phyloP scores from a whole-genome alignment of 2,113 vertebrate species.

The Psittacara wagleri region DNA sequence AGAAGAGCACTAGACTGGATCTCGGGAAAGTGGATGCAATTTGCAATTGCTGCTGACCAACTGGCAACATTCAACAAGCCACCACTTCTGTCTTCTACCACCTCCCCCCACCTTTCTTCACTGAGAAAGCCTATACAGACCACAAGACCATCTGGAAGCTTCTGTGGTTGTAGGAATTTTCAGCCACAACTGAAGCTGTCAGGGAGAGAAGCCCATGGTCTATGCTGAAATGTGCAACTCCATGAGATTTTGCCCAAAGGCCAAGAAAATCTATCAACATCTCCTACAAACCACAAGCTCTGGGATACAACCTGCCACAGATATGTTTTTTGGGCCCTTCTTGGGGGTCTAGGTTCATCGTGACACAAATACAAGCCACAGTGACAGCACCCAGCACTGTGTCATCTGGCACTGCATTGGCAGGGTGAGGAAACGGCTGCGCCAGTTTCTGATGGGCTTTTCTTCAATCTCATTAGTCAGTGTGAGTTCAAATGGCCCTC shows the following conservation, averaged over 20 bases:
- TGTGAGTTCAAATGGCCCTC: conserved; percentile 59
- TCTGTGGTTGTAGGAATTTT: neutral
- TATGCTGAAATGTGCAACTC: neutral
- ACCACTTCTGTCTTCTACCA: neutral
- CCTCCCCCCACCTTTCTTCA: neutral
- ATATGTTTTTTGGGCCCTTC: neutral
- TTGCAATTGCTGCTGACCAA: neutral
- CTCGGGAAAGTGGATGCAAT: rapidly evolving
- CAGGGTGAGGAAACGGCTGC: neutral
- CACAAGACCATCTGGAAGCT: neutral
- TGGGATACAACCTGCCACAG: neutral
- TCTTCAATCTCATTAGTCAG: conserved; percentile 52
- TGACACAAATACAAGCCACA: neutral
- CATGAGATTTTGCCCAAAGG: neutral
- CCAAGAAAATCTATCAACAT: neutral
- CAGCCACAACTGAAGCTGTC: neutral
- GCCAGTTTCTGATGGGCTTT: conserved; percentile 51
- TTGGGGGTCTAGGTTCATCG: neutral
- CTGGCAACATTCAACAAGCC: neutral
- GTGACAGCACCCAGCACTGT: neutral
- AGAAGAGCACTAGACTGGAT: neutral
- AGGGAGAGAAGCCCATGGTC: neutral
- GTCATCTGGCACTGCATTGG: neutral
- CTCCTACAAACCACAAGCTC: neutral
- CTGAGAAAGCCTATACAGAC: neutral